phyloP scores from a whole-genome alignment of 2,888 invertebrate species.

The Zhuqinia jingwanae region DNA sequence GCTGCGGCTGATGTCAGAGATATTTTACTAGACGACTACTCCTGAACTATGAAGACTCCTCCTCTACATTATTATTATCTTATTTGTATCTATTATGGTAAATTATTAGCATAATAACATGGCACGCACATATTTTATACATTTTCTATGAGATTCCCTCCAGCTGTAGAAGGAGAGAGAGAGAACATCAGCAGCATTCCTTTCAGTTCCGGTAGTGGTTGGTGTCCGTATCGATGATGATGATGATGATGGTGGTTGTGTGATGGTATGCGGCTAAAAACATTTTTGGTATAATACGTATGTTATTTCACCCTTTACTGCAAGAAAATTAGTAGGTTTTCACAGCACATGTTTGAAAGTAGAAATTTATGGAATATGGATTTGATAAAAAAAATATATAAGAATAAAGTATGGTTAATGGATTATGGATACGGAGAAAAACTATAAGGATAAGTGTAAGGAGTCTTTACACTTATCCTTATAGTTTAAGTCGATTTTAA shows the following conservation, averaged over 20 bases:
- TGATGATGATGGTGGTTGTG: slow-evolving; percentile 4
- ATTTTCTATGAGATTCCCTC: not conserved
- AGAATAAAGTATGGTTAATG: not conserved
- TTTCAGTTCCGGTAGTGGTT: slow-evolving; percentile 43
- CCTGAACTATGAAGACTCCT: not conserved
- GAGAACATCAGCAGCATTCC: slow-evolving; percentile 50
- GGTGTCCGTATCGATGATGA: not conserved
- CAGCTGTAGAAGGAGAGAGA: not conserved
- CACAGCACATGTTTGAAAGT: not conserved
- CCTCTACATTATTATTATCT: not conserved
- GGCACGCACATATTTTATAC: slow-evolving; percentile 47
- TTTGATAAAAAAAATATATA: not conserved
- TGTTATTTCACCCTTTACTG: not conserved
- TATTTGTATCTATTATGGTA: slow-evolving; percentile 66
- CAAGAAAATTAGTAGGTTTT: not conserved
- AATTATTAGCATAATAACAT: slow-evolving; percentile 52
- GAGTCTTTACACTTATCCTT: not conserved
- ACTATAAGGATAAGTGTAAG: no score
- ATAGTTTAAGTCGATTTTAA: no score
- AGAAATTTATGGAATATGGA: not conserved
- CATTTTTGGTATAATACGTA: not conserved
- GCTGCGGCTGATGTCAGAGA: not conserved
- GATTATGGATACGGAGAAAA: no score
- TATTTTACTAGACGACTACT: not conserved
- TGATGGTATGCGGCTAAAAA: slow-evolving; percentile 11